These are phyloP conservation scores for Portevinia maculata DNA, from an alignment of 2,888 invertebrate species.

Conservation along the genomic window DNA sequence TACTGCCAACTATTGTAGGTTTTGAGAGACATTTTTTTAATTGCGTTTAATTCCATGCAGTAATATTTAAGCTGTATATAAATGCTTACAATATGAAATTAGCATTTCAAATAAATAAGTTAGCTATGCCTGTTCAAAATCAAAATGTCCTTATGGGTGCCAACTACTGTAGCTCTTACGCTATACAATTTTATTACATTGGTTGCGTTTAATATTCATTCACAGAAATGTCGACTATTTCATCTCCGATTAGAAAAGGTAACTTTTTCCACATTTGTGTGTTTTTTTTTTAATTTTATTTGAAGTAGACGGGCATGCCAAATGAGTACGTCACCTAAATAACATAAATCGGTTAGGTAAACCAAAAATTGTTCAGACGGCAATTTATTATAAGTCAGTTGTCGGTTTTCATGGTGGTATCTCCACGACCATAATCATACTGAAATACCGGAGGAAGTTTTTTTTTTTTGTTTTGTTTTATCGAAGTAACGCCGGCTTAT, in stretches of 20 bases:
- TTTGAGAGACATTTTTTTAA: too few species aligned
- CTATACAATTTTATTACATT: conserved; percentile 28
- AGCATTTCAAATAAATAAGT: too few species aligned
- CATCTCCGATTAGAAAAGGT: conserved; percentile 32
- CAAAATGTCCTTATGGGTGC: too few species aligned
- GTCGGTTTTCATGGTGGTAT: conserved; percentile 11
- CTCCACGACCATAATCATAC: background rate
- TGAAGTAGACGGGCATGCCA: conserved; percentile 8
- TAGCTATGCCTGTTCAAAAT: too few species aligned
- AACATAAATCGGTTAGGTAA: background rate
- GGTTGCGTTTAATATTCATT: background rate
- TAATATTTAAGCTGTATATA: too few species aligned
- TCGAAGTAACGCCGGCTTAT: conserved; percentile 14
- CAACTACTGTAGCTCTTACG: too few species aligned
- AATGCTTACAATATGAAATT: too few species aligned
- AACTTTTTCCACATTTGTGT: conserved; percentile 25
- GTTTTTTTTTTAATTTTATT: conserved; percentile 18
- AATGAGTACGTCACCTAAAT: conserved; percentile 6
- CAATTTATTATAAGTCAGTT: conserved; percentile 23
- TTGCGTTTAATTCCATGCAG: too few species aligned
- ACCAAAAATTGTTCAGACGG: conserved; percentile 12
- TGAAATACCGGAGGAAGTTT: too few species aligned
- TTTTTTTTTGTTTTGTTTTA: too few species aligned
- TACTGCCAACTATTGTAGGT: too few species aligned
- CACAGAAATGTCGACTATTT: background rate